Evolutionary conservation across 2,797 vertebrate genomes (phyloP).

Genomic region (Myotis vivesi): DNA sequence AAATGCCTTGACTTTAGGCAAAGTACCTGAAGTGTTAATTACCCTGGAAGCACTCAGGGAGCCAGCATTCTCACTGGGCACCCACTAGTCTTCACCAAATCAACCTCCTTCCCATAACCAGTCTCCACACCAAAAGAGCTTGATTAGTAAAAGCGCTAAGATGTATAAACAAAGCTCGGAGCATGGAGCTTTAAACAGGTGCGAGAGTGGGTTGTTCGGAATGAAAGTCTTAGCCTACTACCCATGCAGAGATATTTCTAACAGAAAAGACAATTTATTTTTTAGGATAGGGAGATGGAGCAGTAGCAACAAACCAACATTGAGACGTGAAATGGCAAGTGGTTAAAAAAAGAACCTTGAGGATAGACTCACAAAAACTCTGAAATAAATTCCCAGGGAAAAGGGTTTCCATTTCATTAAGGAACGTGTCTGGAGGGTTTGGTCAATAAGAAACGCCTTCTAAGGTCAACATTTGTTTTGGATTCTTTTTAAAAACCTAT

Average conservation of each 20-base stretch:
- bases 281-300: neutral
- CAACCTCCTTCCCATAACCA: neutral
- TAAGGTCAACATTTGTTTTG: neutral
- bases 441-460: neutral
- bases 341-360: neutral
- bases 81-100: neutral
- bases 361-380: neutral
- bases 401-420: conserved; percentile 1
- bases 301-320: neutral
- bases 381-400: neutral
- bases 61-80: neutral
- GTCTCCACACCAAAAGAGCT: neutral
- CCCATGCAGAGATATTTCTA: neutral
- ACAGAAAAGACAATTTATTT: neutral
- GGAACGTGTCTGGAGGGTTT: neutral
- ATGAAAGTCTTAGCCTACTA: neutral
- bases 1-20: neutral
- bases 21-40: neutral
- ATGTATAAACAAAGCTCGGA: neutral
- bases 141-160: neutral
- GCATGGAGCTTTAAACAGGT: neutral
- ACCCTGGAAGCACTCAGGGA: neutral
- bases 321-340: neutral
- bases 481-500: neutral
- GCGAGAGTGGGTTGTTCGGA: neutral